Percentiles rank a stretch among this genome's conserved stretches.
Evolutionary conservation across 2,888 invertebrate genomes (phyloP).

Genomic region (Rapana venosa): DNA sequence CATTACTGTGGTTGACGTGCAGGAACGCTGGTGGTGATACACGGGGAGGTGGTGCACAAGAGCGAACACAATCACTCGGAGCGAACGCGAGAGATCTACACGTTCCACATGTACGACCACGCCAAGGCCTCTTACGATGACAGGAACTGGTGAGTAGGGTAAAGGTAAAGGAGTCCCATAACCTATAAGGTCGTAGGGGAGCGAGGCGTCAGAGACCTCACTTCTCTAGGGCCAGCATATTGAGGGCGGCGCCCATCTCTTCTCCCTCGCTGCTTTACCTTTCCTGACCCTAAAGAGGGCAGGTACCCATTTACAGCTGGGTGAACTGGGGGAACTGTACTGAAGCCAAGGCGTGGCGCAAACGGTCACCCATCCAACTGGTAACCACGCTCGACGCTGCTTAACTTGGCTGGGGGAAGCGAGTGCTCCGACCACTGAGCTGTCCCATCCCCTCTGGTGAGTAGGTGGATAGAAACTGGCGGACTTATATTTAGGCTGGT

Average conservation of each 20-base stretch:
- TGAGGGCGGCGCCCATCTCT: not conserved
- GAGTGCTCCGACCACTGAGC: too few relatives aligned
- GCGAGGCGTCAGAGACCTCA: too few relatives aligned
- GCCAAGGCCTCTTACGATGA: conserved; percentile 85
- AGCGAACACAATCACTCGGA: conserved; percentile 90
- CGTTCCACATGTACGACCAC: conserved; percentile 93
- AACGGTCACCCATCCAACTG: too few relatives aligned
- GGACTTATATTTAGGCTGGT: too few relatives aligned
- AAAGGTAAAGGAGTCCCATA: too few relatives aligned
- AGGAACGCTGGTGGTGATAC: conserved; percentile 91
- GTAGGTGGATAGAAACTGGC: too few relatives aligned
- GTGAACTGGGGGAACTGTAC: not conserved
- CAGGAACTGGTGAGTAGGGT: conserved; percentile 86
- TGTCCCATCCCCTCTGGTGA: too few relatives aligned
- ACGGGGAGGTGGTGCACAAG: conserved; percentile 95
- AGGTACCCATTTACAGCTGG: not conserved
- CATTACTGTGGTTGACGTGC: not conserved
- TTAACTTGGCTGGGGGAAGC: too few relatives aligned
- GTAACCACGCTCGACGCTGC: too few relatives aligned
- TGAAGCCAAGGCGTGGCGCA: too few relatives aligned
- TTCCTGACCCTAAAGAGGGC: not conserved
- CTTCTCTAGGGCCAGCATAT: not conserved
- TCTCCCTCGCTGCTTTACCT: not conserved
- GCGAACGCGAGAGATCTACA: conserved; percentile 94
- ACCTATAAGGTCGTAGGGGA: too few relatives aligned